Conservation (phyloP, 2,888 invertebrate genomes). For the Hybos culiciformis region DNA sequence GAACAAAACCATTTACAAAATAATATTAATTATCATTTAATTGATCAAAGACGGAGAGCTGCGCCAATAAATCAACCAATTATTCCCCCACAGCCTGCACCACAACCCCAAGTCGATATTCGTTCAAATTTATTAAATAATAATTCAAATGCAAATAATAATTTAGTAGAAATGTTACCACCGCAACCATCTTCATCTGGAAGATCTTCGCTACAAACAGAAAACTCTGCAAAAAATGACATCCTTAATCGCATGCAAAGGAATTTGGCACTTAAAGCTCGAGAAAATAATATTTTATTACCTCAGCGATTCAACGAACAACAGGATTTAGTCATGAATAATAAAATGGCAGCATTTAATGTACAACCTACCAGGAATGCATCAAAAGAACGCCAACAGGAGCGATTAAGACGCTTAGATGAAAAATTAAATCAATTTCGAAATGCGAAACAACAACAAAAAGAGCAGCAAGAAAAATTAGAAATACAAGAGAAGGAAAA, state of each 20-base stretch:
- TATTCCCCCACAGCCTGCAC: neutral
- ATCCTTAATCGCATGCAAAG: constrained; percentile 32
- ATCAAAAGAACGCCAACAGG: constrained; percentile 47
- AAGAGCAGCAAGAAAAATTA: constrained; percentile 17
- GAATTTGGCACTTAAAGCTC: constrained; percentile 31
- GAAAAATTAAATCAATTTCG: constrained; percentile 39
- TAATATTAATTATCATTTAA: neutral
- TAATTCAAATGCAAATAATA: neutral
- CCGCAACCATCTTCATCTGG: constrained; percentile 10
- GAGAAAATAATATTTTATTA: constrained; percentile 31
- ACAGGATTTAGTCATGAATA: constrained; percentile 24
- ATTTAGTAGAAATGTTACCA: neutral
- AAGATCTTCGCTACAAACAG: constrained; percentile 12
- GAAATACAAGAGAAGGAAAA: constrained; percentile 11
- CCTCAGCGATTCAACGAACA: constrained; percentile 33
- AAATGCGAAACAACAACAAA: constrained; percentile 29
- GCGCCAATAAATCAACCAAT: neutral
- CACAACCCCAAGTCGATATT: too few species aligned
- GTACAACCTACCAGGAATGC: constrained; percentile 28
- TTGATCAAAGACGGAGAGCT: neutral
- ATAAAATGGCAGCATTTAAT: constrained; percentile 48
- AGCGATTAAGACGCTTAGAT: constrained; percentile 51
- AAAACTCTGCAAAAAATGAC: constrained; percentile 24
- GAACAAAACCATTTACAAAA: too few species aligned
- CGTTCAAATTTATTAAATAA: neutral